These are phyloP conservation scores for Heliconius hewitsoni DNA, from an alignment of 1,140 invertebrate genomes.

Conservation along the genomic window DNA sequence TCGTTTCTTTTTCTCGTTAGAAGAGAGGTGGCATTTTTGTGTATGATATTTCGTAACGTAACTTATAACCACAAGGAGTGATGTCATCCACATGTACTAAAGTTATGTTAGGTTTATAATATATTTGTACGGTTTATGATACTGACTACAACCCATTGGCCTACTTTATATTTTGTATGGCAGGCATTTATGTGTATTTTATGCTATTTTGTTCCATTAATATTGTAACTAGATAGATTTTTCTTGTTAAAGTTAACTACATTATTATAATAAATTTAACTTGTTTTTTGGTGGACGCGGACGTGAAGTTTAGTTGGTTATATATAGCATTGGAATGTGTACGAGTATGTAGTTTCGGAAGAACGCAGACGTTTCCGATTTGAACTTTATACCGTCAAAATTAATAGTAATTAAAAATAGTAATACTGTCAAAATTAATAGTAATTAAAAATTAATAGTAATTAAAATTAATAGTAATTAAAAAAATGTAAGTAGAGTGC, in stretches of 20 bases:
- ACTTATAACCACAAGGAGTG: constrained; percentile 11
- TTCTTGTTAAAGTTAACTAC: background rate
- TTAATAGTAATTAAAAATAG: too few species aligned
- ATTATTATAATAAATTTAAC: background rate
- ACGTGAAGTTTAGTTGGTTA: background rate
- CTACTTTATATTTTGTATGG: background rate
- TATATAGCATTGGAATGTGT: background rate
- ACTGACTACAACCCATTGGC: background rate
- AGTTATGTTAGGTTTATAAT: background rate
- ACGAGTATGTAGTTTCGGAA: too few species aligned
- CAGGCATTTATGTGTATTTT: background rate
- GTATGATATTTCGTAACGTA: constrained; percentile 36
- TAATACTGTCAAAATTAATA: too few species aligned
- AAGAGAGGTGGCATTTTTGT: constrained; percentile 29
- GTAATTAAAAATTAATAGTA: too few species aligned
- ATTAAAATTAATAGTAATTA: too few species aligned
- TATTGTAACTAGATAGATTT: background rate
- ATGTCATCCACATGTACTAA: constrained; percentile 13
- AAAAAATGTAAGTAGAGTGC: too few species aligned
- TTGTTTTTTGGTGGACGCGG: background rate
- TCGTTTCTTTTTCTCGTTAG: constrained; percentile 36
- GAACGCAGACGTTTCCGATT: background rate
- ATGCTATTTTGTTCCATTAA: background rate
- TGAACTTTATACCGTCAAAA: too few species aligned
- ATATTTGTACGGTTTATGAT: background rate